A percentile compares a stretch with the other conserved stretches of the same genome.
Evolutionary conservation across 1,140 invertebrate species (phyloP).

Genomic region (Achroia grisella): DNA sequence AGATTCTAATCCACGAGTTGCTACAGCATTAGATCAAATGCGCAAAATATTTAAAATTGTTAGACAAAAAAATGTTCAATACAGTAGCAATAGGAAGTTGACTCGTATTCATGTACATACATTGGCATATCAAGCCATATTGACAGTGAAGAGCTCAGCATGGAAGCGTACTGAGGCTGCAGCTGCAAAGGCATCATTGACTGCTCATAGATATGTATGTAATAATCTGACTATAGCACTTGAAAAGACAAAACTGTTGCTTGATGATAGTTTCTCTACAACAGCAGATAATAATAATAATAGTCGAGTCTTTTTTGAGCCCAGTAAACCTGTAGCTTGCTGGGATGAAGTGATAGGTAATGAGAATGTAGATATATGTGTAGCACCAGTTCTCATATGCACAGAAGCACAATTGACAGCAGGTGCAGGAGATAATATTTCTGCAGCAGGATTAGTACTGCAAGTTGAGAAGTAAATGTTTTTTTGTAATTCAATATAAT

Average conservation of each 20-base stretch:
- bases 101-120: constrained; percentile 91
- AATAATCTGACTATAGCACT: constrained; percentile 83
- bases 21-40: constrained; percentile 89
- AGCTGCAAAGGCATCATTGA: constrained; percentile 88
- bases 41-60: constrained; percentile 81
- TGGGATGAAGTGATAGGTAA: constrained; percentile 81
- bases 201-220: constrained; percentile 90
- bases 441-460: constrained; percentile 85
- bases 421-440: constrained; percentile 92
- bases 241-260: constrained; percentile 80
- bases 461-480: constrained; percentile 76
- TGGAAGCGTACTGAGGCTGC: constrained; percentile 88
- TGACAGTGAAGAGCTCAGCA: constrained; percentile 78
- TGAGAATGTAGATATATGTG: constrained; percentile 80
- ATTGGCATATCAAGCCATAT: constrained; percentile 89
- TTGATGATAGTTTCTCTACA: constrained; percentile 91
- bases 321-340: constrained; percentile 86
- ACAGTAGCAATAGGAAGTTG: constrained; percentile 74
- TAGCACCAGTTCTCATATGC: constrained; percentile 90
- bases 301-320: constrained; percentile 77
- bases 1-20: constrained; percentile 87
- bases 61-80: constrained; percentile 56
- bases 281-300: constrained; percentile 74
- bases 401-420: constrained; percentile 88
- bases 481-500: too few relatives aligned